A percentile compares a stretch with the other conserved stretches of the same genome.
phyloP scores from a whole-genome alignment of 2,797 vertebrate genomes.

The Lutjanus campechanus region DNA sequence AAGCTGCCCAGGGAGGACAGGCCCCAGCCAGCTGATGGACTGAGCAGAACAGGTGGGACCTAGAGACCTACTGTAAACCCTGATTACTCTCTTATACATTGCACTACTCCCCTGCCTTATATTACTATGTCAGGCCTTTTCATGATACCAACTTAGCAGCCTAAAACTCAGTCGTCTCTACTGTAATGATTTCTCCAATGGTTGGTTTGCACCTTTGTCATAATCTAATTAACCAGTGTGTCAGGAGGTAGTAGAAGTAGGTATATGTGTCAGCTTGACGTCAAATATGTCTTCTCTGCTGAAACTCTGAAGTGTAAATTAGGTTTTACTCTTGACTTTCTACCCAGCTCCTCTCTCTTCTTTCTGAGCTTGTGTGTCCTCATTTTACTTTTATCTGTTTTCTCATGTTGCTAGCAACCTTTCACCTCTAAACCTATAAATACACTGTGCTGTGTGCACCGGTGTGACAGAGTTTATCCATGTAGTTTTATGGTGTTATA shows the following conservation, averaged over 20 bases:
- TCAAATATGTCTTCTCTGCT: slow-evolving; percentile 10
- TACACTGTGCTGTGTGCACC: not conserved
- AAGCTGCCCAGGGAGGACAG: slow-evolving; percentile 83
- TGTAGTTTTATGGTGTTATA: not conserved
- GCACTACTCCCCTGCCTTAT: slow-evolving; percentile 2
- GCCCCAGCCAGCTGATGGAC: slow-evolving; percentile 80
- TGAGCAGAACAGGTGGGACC: slow-evolving; percentile 83
- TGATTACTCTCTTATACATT: slow-evolving; percentile 7
- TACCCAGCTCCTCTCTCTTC: not conserved
- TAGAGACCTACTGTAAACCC: slow-evolving; percentile 22
- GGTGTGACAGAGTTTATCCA: not conserved
- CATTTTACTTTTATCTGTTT: slow-evolving; percentile 1
- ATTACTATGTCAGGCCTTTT: slow-evolving; percentile 12
- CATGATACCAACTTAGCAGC: not conserved
- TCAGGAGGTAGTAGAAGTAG: not conserved
- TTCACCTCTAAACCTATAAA: slow-evolving; percentile 4
- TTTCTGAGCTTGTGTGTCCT: not conserved
- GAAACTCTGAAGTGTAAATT: slow-evolving; percentile 12
- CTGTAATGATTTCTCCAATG: not conserved
- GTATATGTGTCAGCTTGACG: not conserved
- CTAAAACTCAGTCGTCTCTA: slow-evolving; percentile 1
- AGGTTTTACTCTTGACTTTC: not conserved
- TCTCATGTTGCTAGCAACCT: not conserved
- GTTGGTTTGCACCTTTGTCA: not conserved
- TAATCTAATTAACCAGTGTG: not conserved